Evolutionary conservation across 1,140 invertebrate species (phyloP), one percentile per base, ranked within the genome.

Genomic region (Heliothis subflexa): DNA sequence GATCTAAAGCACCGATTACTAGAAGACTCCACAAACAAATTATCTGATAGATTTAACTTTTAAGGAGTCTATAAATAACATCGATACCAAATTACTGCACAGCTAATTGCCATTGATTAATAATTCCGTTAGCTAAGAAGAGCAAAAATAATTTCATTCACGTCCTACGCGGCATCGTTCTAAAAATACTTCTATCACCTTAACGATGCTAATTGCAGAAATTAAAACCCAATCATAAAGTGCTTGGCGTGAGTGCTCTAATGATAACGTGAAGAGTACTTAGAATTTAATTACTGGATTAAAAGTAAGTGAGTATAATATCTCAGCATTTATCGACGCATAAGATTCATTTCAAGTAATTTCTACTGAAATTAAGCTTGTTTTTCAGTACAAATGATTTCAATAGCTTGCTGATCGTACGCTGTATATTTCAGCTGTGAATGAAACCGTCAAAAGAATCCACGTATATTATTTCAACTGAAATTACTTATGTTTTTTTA

Each of bases 211-310:
- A 68, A 68, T 50, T 68, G 18, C 11, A 25, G 21, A 50, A 52
- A 68, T 68, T 68, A 68, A 50, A 68, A 68, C 47, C 47, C 47
- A 28, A 25, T 68, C 64, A 16, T 25, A 14, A 25, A 21, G 64
- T 68, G 18, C 47, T 68, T 64, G 14, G 11, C 16, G 21, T 25
- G 47, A 68, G 47, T n/a, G 64, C 47, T 68, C 21, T 64, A 64
- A 45, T 45, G 40, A 33, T 64, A 18, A 45, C n/a, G 16, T 12
- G 61, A 21, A 18, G 2, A 62, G 18, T 18, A 68, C 64, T 68
- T 25, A 49, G 13, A 28, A 50, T 12, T 25, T 52, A 68, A 68
- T 68, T 68, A 52, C 14, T 9, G 59, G 59, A 62, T 62, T 62
- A 62, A 14, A 62, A 13, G 12, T 62, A 62, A 62, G 59, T 28